Evolutionary conservation across 2,888 invertebrate species (phyloP).

Genomic region (Diarsia mendica): DNA sequence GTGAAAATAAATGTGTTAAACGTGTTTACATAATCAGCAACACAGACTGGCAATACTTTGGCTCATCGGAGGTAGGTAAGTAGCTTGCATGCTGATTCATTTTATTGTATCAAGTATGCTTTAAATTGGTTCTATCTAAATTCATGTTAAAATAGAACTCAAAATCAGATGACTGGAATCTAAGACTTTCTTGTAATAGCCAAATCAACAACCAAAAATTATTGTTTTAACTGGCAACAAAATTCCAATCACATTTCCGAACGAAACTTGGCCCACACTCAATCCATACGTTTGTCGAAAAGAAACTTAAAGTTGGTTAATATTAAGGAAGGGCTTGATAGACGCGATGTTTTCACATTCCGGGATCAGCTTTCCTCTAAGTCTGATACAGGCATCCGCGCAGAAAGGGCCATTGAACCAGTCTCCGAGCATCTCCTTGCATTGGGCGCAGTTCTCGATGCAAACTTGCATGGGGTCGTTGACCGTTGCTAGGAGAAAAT

Average conservation of each 20-base stretch:
- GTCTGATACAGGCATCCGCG: constrained; percentile 95
- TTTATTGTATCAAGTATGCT: not conserved
- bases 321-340: constrained; percentile 93
- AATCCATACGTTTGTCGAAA: constrained; percentile 24
- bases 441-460: constrained; percentile 96
- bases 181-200: not conserved
- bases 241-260: not conserved
- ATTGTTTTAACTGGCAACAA: constrained; percentile 23
- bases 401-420: constrained; percentile 97
- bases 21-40: not conserved
- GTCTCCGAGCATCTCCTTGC: constrained; percentile 96
- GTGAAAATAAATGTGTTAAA: not conserved
- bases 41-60: not conserved
- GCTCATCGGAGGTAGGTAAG: not conserved
- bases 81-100: not conserved
- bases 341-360: constrained; percentile 96
- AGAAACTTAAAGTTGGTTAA: constrained; percentile 76
- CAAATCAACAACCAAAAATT: not conserved
- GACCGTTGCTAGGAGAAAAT: constrained; percentile 79
- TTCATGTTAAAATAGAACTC: not conserved
- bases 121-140: not conserved
- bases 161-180: no score
- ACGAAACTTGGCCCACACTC: constrained; percentile 25
- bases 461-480: constrained; percentile 92
- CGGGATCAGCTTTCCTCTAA: constrained; percentile 95